Conservation (phyloP, 2,113 vertebrate species). For the Hystrix brachyura region DNA sequence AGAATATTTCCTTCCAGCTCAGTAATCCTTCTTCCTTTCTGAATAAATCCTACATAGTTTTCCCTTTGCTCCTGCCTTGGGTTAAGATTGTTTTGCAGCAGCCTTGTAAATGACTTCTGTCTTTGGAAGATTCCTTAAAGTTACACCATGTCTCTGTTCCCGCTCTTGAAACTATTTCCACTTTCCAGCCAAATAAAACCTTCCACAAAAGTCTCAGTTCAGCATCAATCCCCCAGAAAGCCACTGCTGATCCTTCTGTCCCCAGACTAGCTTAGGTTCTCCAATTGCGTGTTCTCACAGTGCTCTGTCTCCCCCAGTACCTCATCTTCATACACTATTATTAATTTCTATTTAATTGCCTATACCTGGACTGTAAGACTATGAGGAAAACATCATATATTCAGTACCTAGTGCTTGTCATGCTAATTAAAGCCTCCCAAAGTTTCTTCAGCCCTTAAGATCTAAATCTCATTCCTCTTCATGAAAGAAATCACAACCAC, state of each 20-base stretch:
- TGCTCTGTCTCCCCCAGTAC: not conserved
- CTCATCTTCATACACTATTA: conserved; percentile 4
- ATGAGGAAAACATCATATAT: conserved; percentile 32
- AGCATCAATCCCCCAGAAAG: not conserved
- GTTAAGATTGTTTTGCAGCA: conserved; percentile 65
- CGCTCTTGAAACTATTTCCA: conserved; percentile 49
- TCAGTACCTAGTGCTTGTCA: not conserved
- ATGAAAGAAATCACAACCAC: not conserved
- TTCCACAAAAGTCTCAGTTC: conserved; percentile 23
- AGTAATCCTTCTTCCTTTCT: conserved; percentile 76
- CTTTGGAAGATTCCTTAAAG: conserved; percentile 70
- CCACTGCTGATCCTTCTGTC: not conserved
- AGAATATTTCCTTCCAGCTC: conserved; percentile 73
- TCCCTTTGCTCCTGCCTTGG: conserved; percentile 59
- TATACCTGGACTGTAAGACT: not conserved
- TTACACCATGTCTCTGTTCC: conserved; percentile 47
- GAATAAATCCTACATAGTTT: conserved; percentile 74
- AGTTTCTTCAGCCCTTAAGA: not conserved
- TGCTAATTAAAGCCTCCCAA: conserved; percentile 15
- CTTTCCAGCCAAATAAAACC: conserved; percentile 51
- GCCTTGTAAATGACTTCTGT: conserved; percentile 74
- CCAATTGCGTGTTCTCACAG: not conserved
- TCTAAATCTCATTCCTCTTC: conserved; percentile 38
- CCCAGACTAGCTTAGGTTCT: not conserved
- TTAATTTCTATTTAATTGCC: conserved; percentile 39